Evolutionary conservation across 2,797 vertebrate genomes (phyloP), one percentile per base, ranked within the genome.

Genomic region (Mycteria americana): DNA sequence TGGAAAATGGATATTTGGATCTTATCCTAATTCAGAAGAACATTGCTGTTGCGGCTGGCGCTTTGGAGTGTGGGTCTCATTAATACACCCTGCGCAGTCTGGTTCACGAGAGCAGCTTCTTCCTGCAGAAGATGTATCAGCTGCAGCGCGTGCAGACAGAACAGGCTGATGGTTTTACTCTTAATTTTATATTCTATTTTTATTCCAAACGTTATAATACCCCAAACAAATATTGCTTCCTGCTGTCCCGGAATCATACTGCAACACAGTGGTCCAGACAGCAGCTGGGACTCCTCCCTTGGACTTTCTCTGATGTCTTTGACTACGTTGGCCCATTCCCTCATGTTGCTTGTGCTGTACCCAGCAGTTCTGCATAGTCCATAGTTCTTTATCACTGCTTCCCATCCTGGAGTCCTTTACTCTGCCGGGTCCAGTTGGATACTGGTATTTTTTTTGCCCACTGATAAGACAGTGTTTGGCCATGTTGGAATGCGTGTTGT

Each of bases 261-360:
- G 76, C 46, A 56, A 22, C 13, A 1, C 25, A 1, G 46, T 2
- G 23, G 30, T 45, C n/a, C 48, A 15, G 2, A 1, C 21, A 43
- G 48, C 25, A 31, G 25, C 27, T 7, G 65, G 59, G 33, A 2
- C 35, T 54, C 37, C 16, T 73, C 25, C 39, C n/a, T 27, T 25
- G 8, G 48, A 6, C 39, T 37, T 33, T 37, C 41, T 15, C 10
- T 1, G 21, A 3, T 45, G 17, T 3, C 54, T 78, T 21, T 54
- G 30, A 13, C 6, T 11, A 4, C 0, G 1, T 31, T 17, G 10
- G 17, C 45, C 31, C 2, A 0, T 27, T 73, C 70, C 60, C 60
- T 64, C 18, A 0, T 3, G 12, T n/a, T 39, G 18, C 25, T 41
- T 30, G 39, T 4, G 0, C 23, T 9, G 31, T 4, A 10, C 28